Evolutionary conservation across 2,113 vertebrate species (phyloP).

Genomic region (Pelecanoides urinatrix): DNA sequence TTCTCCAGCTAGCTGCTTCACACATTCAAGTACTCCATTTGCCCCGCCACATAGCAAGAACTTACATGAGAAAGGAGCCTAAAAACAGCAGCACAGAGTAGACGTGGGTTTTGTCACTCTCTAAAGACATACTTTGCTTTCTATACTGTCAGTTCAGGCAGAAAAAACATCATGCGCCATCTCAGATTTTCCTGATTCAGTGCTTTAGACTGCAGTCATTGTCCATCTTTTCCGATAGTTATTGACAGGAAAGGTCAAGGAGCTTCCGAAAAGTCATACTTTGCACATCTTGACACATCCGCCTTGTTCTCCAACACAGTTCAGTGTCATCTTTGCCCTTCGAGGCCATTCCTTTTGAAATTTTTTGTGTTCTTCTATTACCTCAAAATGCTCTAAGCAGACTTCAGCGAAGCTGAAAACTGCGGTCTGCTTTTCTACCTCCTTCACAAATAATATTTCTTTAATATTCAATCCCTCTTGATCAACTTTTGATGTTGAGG

Average conservation of each 20-base stretch:
- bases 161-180: background rate
- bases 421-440: background rate
- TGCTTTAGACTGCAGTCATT: background rate
- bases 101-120: background rate
- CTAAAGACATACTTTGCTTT: background rate
- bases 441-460: background rate
- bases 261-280: background rate
- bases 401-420: background rate
- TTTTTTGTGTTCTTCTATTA: background rate
- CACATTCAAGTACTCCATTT: background rate
- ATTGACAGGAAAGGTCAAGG: background rate
- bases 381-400: background rate
- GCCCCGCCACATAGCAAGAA: background rate
- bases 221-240: background rate
- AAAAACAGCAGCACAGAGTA: background rate
- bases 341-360: background rate
- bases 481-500: background rate
- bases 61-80: background rate
- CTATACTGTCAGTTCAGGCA: background rate
- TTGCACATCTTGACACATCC: background rate
- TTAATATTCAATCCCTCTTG: background rate
- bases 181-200: background rate
- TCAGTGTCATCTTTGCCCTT: background rate
- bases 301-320: background rate
- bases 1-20: background rate